Conservation (phyloP, 2,113 vertebrate genomes). For the Nymphicus hollandicus region DNA sequence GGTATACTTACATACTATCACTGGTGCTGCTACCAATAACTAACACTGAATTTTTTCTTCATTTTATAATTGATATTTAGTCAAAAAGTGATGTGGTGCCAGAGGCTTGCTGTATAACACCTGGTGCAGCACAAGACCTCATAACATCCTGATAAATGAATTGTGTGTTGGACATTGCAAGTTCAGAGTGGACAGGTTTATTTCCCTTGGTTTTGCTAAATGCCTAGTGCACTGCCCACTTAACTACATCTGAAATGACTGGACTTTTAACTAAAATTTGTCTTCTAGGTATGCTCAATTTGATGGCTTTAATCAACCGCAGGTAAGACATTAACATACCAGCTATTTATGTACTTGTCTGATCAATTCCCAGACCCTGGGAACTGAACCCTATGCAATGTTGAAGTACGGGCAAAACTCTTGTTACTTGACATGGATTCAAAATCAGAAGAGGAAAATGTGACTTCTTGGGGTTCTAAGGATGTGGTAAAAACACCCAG, state of each 20-base stretch:
- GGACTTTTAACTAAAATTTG: background rate
- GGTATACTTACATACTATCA: background rate
- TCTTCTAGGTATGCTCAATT: background rate
- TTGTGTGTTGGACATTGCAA: fast-evolving
- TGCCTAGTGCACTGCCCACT: fast-evolving
- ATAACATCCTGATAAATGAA: background rate
- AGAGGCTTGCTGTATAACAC: background rate
- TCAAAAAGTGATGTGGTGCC: background rate
- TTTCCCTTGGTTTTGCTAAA: background rate
- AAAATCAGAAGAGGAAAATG: background rate
- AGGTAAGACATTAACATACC: background rate
- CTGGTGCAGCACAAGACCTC: background rate
- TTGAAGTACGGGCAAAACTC: background rate
- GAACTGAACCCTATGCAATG: background rate
- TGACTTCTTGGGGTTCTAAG: background rate
- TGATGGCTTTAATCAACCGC: background rate
- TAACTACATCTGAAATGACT: background rate
- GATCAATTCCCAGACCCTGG: background rate
- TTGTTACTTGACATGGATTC: background rate
- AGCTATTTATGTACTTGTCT: background rate
- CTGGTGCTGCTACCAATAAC: background rate
- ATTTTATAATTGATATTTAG: background rate
- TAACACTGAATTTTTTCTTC: background rate
- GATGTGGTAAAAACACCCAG: background rate
- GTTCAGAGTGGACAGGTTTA: background rate